Evolutionary conservation across 2,113 vertebrate genomes (phyloP), one percentile per base, ranked within the genome.

Genomic region (Chrysemys picta): DNA sequence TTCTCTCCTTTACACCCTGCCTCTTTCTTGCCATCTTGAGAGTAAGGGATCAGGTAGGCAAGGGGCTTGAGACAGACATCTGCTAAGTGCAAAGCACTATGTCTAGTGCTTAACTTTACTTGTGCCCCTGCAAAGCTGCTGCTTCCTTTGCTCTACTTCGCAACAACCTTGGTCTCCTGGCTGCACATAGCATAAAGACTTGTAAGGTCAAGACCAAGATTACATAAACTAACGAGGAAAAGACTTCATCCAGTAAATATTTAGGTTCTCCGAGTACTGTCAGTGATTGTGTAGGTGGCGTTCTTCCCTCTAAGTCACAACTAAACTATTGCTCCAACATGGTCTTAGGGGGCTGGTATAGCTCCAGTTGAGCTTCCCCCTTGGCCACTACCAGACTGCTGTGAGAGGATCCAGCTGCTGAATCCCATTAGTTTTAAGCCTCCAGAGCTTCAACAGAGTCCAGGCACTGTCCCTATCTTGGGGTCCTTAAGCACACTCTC

Each of bases 231-330:
- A 42, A 49, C 29, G 65, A 76, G 42, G 45, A 81, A 27, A 75
- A 65, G 94, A 54, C 16, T 56, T 22, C 85, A 47, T 2, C 53
- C 5, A 57, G 56, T 57, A 3, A 7, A 42, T 35, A 47, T 65
- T 8, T n/a, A 54, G 22, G 22, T n/a, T 69, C 88, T 81, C 57
- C 82, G 79, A 90, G 83, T 27, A 1, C 8, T 14, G 89, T 9
- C 5, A 54, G 31, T 11, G 2, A 0, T 88, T 53, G 65, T 81
- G 57, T 27, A 85, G 54, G 85, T 2, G 5, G 4, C 52, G 53
- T 89, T 92, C 93, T 80, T 27, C 91, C 75, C 72, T 45, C 9
- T 82, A 53, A 80, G 25, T 82, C 82, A 6, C 49, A 89, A 47
- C 45, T 56, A 93, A 90, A 29, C 22, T 31, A 29, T 54, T 75